phyloP scores from a whole-genome alignment of 1,140 invertebrate genomes.

The Bombus haemorrhoidalis region DNA sequence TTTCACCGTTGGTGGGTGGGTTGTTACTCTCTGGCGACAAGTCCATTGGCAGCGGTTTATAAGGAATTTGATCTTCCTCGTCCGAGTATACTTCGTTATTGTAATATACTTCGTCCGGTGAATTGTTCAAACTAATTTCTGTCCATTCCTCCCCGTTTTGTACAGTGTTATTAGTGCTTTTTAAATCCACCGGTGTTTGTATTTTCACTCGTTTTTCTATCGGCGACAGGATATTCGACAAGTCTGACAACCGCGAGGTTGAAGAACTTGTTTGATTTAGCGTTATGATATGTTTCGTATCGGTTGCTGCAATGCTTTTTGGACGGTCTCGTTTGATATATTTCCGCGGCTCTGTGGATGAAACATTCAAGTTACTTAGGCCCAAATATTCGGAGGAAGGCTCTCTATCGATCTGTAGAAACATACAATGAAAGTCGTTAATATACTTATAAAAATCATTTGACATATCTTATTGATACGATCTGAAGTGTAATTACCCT shows the following conservation, averaged over 20 bases:
- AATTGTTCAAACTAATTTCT: slow-evolving; percentile 82
- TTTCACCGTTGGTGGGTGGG: slow-evolving; percentile 16
- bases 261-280: slow-evolving; percentile 73
- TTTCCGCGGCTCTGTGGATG: slow-evolving; percentile 77
- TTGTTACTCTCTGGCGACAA: slow-evolving; percentile 72
- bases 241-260: slow-evolving; percentile 69
- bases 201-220: slow-evolving; percentile 69
- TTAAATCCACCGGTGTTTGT: slow-evolving; percentile 58
- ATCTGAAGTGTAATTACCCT: slow-evolving; percentile 64
- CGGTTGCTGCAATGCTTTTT: slow-evolving; percentile 73
- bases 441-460: neutral
- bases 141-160: slow-evolving; percentile 82
- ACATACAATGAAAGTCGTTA: neutral
- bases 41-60: slow-evolving; percentile 78
- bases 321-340: slow-evolving; percentile 80
- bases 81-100: slow-evolving; percentile 78
- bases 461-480: neutral
- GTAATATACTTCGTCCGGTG: slow-evolving; percentile 77
- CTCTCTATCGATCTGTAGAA: slow-evolving; percentile 72
- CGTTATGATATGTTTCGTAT: slow-evolving; percentile 72
- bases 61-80: slow-evolving; percentile 79
- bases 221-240: slow-evolving; percentile 67
- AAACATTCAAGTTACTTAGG: slow-evolving; percentile 76
- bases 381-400: slow-evolving; percentile 76
- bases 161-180: slow-evolving; percentile 40